Conservation (phyloP, 1,140 invertebrate species). For the Drosophila arawakana region DNA sequence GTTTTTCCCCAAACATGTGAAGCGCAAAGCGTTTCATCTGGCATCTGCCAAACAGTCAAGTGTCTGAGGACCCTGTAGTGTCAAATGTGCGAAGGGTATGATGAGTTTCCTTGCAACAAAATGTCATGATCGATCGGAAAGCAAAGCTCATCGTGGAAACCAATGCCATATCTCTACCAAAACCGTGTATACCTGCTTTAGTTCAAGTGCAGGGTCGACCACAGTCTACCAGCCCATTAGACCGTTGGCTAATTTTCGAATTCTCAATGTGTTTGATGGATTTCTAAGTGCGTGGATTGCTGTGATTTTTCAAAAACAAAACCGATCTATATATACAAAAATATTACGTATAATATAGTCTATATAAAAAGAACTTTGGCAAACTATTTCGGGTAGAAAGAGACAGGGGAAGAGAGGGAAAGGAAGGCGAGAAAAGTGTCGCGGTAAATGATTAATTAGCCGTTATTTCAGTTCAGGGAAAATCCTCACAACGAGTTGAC, state of each 20-base stretch:
- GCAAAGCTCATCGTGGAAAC: too few relatives aligned
- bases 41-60: constrained; percentile 22
- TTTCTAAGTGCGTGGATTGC: constrained; percentile 78
- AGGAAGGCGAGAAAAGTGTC: constrained; percentile 39
- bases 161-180: too few relatives aligned
- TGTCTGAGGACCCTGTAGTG: too few relatives aligned
- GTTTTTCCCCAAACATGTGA: neutral
- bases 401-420: neutral
- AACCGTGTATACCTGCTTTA: too few relatives aligned
- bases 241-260: constrained; percentile 49
- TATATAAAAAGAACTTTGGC: constrained; percentile 16
- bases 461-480: constrained; percentile 53
- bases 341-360: constrained; percentile 8
- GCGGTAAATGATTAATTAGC: constrained; percentile 70
- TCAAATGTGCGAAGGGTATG: too few relatives aligned
- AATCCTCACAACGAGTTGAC: constrained; percentile 68
- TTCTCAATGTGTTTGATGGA: constrained; percentile 72
- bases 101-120: too few relatives aligned
- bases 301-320: constrained; percentile 54
- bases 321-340: neutral
- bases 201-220: too few relatives aligned
- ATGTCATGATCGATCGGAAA: too few relatives aligned
- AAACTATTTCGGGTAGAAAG: constrained; percentile 40
- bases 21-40: constrained; percentile 45
- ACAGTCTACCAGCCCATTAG: neutral